A percentile compares a stretch with the other conserved stretches of the same genome.
Evolutionary conservation across 1,140 invertebrate genomes (phyloP).

Genomic region (Drosophila grimshawi): DNA sequence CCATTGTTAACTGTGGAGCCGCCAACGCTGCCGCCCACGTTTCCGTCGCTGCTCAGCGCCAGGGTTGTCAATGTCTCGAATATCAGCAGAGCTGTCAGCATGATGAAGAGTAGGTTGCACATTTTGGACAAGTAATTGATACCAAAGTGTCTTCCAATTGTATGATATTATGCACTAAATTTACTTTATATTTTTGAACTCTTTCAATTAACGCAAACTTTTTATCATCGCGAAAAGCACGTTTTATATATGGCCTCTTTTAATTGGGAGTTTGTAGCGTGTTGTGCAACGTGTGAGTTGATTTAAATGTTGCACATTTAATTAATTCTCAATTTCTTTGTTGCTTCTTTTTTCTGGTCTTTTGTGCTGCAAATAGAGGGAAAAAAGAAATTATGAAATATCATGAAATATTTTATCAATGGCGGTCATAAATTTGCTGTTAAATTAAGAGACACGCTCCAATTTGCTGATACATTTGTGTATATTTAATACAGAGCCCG

Average conservation of each 20-base stretch:
- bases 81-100: conserved; percentile 29
- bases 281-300: conserved; percentile 18
- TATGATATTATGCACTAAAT: conserved; percentile 1
- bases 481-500: conserved; percentile 42
- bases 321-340: conserved; percentile 11
- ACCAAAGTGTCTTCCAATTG: background rate
- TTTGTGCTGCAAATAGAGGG: conserved; percentile 17
- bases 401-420: conserved; percentile 36
- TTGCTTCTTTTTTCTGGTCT: background rate
- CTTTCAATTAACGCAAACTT: conserved; percentile 19
- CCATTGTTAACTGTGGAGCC: conserved; percentile 63
- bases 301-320: conserved; percentile 28
- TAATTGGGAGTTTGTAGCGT: conserved; percentile 12
- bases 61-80: conserved; percentile 20
- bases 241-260: conserved; percentile 1
- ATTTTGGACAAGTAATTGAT: conserved; percentile 41
- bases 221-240: conserved; percentile 20
- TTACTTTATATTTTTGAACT: background rate
- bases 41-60: conserved; percentile 58
- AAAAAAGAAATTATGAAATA: conserved; percentile 27
- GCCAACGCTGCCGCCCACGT: conserved; percentile 32
- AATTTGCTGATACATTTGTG: conserved; percentile 40
- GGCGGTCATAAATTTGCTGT: conserved; percentile 40
- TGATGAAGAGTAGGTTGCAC: conserved; percentile 23
- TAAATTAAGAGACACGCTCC: conserved; percentile 42